Base-by-base conservation (phyloP, 2,797 vertebrate genomes). In the Gymnodraco acuticeps region DNA sequence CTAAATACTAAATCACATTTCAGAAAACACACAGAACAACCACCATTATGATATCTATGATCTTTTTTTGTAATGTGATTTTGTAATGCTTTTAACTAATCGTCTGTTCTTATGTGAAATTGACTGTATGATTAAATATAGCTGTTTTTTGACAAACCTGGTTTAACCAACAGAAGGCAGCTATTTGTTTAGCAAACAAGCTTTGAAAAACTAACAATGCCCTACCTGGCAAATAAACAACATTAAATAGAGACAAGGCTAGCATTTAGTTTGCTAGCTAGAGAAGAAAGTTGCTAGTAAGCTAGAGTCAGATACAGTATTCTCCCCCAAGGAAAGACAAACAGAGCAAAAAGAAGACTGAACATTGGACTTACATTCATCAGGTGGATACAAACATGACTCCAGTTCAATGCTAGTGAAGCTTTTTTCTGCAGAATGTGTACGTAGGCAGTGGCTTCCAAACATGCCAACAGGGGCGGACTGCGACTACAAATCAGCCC, bases 341-440 rank as follows among this genome's bases (percentile, higher is more conserved):
- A 9, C 53, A 15, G 45, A 41, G 47, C 6, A 11, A 51, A 60
- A 59, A 38, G 8, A 45, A 19, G 31, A 14, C 33, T 16, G 16
- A 52, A 53, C 33, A 20, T 6, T 33, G 8, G 33, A 67, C 61
- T 51, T 31, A 19, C 4, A 54, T 66, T 47, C 12, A n/a, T 58
- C 27, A n/a, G 41, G 13, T 48, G 14, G 74, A 27, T 60, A 70
- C 9, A 60, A 47, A 65, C 19, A 33, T 31, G 41, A 46, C 27
- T 31, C 6, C 4, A 41, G 9, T 13, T 19, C 1, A 50, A 55
- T 48, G 38, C 10, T 52, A 20, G 43, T 31, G 6, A 50, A 31
- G 33, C n/a, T 43, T 10, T n/a, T 48, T 0, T 19, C 2, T 63
- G 23, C 33, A 33, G 17, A 17, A 58, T 38, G 11, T 50, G 16